These are phyloP conservation scores for Belonocnema kinseyi DNA, from an alignment of 1,140 invertebrate species.

Conservation along the genomic window DNA sequence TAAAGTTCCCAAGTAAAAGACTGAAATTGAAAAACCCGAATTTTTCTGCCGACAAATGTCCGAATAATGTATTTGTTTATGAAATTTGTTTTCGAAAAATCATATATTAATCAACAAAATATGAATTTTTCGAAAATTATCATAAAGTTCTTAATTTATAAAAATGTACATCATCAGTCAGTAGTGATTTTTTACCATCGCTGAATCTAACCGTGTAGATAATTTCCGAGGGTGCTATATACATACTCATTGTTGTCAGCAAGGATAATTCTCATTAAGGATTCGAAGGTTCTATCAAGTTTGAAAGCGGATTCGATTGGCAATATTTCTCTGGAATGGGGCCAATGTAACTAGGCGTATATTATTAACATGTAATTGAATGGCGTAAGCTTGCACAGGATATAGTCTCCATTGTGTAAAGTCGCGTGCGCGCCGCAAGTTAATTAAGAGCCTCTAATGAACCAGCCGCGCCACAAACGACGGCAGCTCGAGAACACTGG, in stretches of 20 bases:
- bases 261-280: conserved; percentile 23
- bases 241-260: background rate
- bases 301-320: conserved; percentile 27
- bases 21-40: too few relatives aligned
- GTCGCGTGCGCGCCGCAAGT: conserved; percentile 72
- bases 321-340: conserved; percentile 39
- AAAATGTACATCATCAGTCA: too few relatives aligned
- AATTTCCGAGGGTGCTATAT: too few relatives aligned
- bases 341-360: conserved; percentile 55
- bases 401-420: conserved; percentile 67
- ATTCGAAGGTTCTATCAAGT: conserved; percentile 19
- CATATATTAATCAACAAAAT: too few relatives aligned
- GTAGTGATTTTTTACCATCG: too few relatives aligned
- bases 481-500: conserved; percentile 64
- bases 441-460: conserved; percentile 75
- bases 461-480: conserved; percentile 71
- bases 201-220: too few relatives aligned
- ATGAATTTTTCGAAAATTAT: too few relatives aligned
- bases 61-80: too few relatives aligned
- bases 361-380: conserved; percentile 74
- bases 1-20: too few relatives aligned
- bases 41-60: too few relatives aligned
- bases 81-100: too few relatives aligned
- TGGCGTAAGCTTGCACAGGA: conserved; percentile 61
- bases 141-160: too few relatives aligned